Evolutionary conservation across 2,888 invertebrate genomes (phyloP).

Genomic region (Heliconius sara): DNA sequence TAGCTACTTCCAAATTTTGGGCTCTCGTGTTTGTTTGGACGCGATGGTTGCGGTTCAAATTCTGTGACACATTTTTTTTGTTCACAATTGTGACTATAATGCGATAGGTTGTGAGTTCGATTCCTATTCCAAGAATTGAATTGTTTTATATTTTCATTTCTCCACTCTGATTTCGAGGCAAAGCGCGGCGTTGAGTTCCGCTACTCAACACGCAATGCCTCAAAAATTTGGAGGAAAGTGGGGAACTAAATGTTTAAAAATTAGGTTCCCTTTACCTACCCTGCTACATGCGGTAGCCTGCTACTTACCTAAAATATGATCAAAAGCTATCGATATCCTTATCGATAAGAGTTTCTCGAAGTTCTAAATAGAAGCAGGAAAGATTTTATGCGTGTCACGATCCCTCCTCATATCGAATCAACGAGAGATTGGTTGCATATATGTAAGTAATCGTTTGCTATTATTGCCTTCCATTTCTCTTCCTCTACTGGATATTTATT

Average conservation of each 20-base stretch:
- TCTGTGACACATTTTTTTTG: no score
- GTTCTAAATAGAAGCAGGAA: conserved; percentile 46
- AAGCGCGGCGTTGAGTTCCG: no score
- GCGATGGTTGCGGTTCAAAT: not conserved
- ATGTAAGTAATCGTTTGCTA: conserved; percentile 67
- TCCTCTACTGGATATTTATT: conserved; percentile 35
- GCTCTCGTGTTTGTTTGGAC: not conserved
- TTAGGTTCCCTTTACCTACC: no score
- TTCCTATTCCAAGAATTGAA: no score
- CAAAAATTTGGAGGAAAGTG: no score
- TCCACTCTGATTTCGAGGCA: no score
- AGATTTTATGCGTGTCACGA: conserved; percentile 71
- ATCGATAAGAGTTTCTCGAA: not conserved
- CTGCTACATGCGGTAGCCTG: no score
- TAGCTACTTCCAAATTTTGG: not conserved
- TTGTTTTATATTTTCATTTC: no score
- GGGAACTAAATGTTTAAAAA: no score
- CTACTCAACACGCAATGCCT: no score
- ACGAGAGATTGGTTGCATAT: conserved; percentile 62
- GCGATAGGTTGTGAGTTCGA: no score
- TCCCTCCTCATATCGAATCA: conserved; percentile 55
- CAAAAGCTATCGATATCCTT: not conserved
- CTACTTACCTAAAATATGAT: not conserved
- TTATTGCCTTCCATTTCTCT: conserved; percentile 57
- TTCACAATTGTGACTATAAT: no score